Evolutionary conservation across 1,140 invertebrate genomes (phyloP), one percentile per base, ranked within the genome.

Genomic region (Drosophila punjabiensis): DNA sequence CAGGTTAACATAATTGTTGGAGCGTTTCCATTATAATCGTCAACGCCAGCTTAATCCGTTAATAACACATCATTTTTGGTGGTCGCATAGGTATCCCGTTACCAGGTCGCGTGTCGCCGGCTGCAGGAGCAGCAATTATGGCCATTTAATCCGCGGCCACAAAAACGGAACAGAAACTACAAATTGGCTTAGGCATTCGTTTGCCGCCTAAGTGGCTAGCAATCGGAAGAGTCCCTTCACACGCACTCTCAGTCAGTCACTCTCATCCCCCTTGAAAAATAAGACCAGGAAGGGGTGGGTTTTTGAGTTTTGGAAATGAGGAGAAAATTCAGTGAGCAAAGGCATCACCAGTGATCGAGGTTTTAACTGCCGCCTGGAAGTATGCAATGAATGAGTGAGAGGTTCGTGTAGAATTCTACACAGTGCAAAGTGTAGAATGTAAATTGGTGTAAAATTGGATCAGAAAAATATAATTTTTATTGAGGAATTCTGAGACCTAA

Each of bases 1-100:
- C 82, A 86, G 79, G 68, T 71, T 71, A 60, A 67, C 45, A 88
- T 87, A 88, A 86, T 86, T 63, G 75, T 64, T 45, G n/a, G 13
- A 30, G 20, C 10, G 20, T 24, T 64, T 55, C 47, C 41, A 35
- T 63, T 60, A 59, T 62, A 64, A 81, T 89, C 50, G 58, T 52
- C 65, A 61, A 24, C 62, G 73, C 59, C 70, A 56, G 74, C 67
- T 30, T 82, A 89, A 89, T 79, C 85, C 75, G 78, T 66, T 89
- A 89, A 89, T 90, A 89, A 85, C 85, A 76, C 71, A 89, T 89
- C 81, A 90, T 89, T 79, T 89, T 76, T 89, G 70, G 66, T 50
- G 66, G 65, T 53, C 43, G 28, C 14, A 3, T 0, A 24, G 32
- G 79, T 88, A 89, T 89, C 85, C 70, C 55, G 86, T 89, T 89